These are phyloP conservation scores for Notodonta ziczac DNA, from an alignment of 2,888 invertebrate species.

Conservation along the genomic window DNA sequence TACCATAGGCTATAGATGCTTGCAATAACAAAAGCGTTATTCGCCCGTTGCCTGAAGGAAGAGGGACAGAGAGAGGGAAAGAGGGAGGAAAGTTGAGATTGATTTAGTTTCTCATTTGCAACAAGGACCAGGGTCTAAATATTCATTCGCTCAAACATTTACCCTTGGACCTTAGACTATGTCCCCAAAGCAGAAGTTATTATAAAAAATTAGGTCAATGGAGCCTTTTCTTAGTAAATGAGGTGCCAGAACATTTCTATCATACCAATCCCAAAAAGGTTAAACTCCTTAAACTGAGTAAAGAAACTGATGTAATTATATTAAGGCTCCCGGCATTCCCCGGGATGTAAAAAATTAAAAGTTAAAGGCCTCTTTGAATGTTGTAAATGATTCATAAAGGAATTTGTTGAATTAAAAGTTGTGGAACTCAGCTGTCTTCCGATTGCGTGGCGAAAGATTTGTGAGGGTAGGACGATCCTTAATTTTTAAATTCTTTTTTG, in stretches of 20 bases:
- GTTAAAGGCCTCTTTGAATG: constrained; percentile 20
- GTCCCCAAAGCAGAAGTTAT: too few species aligned
- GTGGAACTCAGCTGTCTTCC: constrained; percentile 32
- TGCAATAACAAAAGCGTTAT: too few species aligned
- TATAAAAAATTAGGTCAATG: too few species aligned
- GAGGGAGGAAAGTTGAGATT: too few species aligned
- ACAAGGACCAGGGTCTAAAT: too few species aligned
- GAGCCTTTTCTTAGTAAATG: background rate
- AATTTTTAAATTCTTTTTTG: background rate
- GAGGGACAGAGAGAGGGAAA: too few species aligned
- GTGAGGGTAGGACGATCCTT: background rate
- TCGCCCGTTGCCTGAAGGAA: too few species aligned
- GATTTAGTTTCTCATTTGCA: too few species aligned
- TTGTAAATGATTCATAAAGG: constrained; percentile 44
- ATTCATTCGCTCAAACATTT: too few species aligned
- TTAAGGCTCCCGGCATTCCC: constrained; percentile 20
- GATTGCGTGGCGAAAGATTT: constrained; percentile 21
- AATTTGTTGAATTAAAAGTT: constrained; percentile 43
- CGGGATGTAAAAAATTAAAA: constrained; percentile 35
- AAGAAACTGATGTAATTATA: constrained; percentile 21
- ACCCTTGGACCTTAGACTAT: too few species aligned
- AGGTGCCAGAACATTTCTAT: background rate
- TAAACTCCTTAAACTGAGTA: constrained; percentile 1
- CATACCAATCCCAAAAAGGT: background rate
- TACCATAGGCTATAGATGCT: too few species aligned